phyloP scores from a whole-genome alignment of 2,113 vertebrate genomes.

The Pristiophorus japonicus region DNA sequence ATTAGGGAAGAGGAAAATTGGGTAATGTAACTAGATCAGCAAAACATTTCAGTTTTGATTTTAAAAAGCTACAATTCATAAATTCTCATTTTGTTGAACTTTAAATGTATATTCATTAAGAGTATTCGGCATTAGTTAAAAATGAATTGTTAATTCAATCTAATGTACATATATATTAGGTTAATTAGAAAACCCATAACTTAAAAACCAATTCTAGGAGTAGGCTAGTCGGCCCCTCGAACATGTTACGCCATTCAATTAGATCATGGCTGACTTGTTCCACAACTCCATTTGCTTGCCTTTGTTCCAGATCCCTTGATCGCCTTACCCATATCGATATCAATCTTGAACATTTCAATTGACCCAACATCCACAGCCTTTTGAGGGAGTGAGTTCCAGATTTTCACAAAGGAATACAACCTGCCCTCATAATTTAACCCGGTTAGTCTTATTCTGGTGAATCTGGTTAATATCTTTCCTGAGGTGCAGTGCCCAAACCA shows the following conservation, averaged over 20 bases:
- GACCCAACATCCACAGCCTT: no score
- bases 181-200: not conserved
- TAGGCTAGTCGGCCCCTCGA: not conserved
- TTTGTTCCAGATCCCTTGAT: not conserved
- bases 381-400: not conserved
- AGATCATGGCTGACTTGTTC: not conserved
- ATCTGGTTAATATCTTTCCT: not conserved
- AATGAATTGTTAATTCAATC: not conserved
- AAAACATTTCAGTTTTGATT: not conserved
- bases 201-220: not conserved
- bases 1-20: not conserved
- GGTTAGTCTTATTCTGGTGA: not conserved
- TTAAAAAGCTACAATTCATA: not conserved
- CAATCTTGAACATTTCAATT: not conserved
- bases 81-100: not conserved
- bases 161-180: not conserved
- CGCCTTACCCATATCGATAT: not conserved
- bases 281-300: not conserved
- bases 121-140: no score
- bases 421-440: not conserved
- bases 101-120: not conserved
- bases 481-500: not conserved
- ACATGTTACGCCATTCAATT: not conserved
- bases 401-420: not conserved
- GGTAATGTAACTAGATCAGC: not conserved